Evolutionary conservation across 2,113 vertebrate species (phyloP), one percentile per base, ranked within the genome.

Genomic region (Oreamnos americanus): DNA sequence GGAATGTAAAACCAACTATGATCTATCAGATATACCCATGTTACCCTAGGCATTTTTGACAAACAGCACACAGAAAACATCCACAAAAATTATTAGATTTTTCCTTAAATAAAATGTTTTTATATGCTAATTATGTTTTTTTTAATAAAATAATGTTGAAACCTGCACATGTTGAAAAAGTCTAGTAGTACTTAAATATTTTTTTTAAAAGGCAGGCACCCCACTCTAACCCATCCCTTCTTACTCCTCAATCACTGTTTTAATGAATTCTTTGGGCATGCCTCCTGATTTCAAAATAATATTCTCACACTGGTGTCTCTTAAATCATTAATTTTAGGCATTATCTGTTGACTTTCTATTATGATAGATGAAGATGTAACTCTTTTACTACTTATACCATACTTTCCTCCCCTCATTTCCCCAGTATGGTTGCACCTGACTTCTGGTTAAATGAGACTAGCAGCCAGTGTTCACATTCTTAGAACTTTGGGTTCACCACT

Each of bases 41-140:
- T 71, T 89, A 74, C 28, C 60, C 14, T 21, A 85, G 76, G 36
- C 15, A 55, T 92, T 87, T 96, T 60, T 55, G 84, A 78, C 45
- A 86, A 94, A 64, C 1, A 86, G 30, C 53, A 87, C 28, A 76
- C 5, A 85, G 47, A 21, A 88, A 67, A 93, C 25, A 21, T 33
- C 64, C 39, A 47, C 25, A 86, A 82, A 95, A 60, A 51, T 86
- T 62, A 51, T 4, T 90, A 14, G 43, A 0, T 71, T n/a, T 62
- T 82, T 43, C 7, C 15, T 36, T 53, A 79, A 87, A 76, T 47
- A 76, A 97, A 89, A 12, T 87, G 10, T 78, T 74, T 95, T 91
- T 88, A 2, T 96, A 92, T 47, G 11, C 53, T 78, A 51, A 49
- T 90, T 96, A 93, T 90, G 7, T 82, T 92, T 96, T 96, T 96